Base-by-base conservation (phyloP, 2,888 invertebrate species). In the Idaea biselata region DNA sequence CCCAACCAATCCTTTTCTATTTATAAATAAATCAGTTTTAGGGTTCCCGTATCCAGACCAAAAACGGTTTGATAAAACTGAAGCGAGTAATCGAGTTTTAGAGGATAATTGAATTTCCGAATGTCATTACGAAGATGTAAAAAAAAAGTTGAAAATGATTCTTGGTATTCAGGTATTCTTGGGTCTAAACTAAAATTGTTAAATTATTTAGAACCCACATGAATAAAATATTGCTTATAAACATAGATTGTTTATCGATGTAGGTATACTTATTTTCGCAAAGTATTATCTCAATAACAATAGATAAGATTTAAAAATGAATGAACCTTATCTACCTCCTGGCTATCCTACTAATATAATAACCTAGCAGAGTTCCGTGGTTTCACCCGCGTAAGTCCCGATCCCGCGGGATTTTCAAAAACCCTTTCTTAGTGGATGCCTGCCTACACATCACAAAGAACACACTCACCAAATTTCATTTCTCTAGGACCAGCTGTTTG, bases 11-110 rank as follows among this genome's bases (percentile, higher is more conserved):
- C 44, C 44, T 7, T 44, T 44, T 44, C 44, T 8, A 7, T 44
- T 44, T 44, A 44, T 44, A 44, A 44, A 63, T 11, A 16, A 25
- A 44, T 66, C 58, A 44, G 8, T 44, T 44, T 44, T 44, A 44
- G 44, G 44, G 44, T 44, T 11, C 44, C 44, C 14, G 44, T 44
- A 7, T 44, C 44, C 8, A 44, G 11, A 44, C 5, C 7, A 44
- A 8, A 44, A 44, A 44, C 11, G 44, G 44, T 44, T 5, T 8
- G 44, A 44, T 8, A 44, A 44, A 3, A 14, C 11, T 11, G 7
- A 33, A 11, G 14, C 6, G 1, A 11, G 8, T 11, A 25, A 25
- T 25, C 5, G 25, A 25, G 25, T 25, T 25, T 25, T 25, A 25
- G 25, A 25, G 25, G 5, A 5, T 25, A 3, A 5, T 25, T 25